Conservation (phyloP, 1,140 invertebrate genomes). For the Lutraria rhynchaena region DNA sequence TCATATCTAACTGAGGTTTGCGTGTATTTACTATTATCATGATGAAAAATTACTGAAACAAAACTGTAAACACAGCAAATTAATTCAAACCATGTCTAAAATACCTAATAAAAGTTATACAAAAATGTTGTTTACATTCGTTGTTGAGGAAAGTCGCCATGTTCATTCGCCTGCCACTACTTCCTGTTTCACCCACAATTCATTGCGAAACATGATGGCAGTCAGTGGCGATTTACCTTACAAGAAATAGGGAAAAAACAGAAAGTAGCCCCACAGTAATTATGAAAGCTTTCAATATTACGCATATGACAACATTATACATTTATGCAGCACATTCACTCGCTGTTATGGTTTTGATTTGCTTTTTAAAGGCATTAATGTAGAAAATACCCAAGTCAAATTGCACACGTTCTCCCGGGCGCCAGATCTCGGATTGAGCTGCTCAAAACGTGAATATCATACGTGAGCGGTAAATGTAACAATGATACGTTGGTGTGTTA, state of each 20-base stretch:
- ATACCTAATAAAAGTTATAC: too few relatives aligned
- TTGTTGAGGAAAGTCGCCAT: slow-evolving; percentile 22
- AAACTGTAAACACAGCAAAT: too few relatives aligned
- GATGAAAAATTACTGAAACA: too few relatives aligned
- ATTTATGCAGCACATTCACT: background rate
- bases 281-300: background rate
- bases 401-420: slow-evolving; percentile 23
- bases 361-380: background rate
- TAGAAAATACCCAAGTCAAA: background rate
- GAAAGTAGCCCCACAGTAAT: background rate
- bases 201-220: slow-evolving; percentile 7
- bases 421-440: slow-evolving; percentile 3
- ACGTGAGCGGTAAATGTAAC: too few relatives aligned
- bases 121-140: slow-evolving; percentile 43
- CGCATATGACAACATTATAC: background rate
- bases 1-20: too few relatives aligned
- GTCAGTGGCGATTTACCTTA: background rate
- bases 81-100: too few relatives aligned
- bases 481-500: too few relatives aligned
- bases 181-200: slow-evolving; percentile 35
- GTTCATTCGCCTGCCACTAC: background rate
- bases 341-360: background rate
- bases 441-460: too few relatives aligned
- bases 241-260: background rate
- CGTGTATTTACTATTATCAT: too few relatives aligned